Evolutionary conservation across 2,888 invertebrate genomes (phyloP).

Genomic region (Idaea dimidiata): DNA sequence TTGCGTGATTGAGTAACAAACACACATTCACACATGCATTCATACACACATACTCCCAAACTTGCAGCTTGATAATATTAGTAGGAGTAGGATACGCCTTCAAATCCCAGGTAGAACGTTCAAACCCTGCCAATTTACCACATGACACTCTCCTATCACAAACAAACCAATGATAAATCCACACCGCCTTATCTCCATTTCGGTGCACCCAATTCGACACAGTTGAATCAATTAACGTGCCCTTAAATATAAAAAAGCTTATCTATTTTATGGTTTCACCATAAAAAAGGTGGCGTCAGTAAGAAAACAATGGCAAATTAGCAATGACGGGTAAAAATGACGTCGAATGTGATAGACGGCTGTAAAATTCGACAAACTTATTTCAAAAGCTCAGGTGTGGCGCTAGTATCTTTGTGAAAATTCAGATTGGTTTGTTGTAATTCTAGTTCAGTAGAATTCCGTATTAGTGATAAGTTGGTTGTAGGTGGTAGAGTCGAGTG

Average conservation of each 20-base stretch:
- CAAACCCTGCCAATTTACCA: conserved; percentile 7
- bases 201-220: conserved; percentile 20
- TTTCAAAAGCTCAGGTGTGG: neutral
- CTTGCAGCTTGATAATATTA: no score
- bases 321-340: conserved; percentile 78
- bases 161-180: conserved; percentile 47
- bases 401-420: neutral
- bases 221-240: conserved; percentile 70
- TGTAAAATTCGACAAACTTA: conserved; percentile 36
- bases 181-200: conserved; percentile 23
- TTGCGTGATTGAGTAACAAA: no score
- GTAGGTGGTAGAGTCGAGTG: conserved; percentile 27
- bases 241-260: conserved; percentile 60
- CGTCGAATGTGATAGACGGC: conserved; percentile 53
- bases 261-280: conserved; percentile 76
- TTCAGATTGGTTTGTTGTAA: neutral
- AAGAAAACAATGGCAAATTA: conserved; percentile 79
- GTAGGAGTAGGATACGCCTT: no score
- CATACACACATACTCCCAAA: no score
- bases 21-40: no score
- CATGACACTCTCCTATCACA: conserved; percentile 34
- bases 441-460: conserved; percentile 27
- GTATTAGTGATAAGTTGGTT: conserved; percentile 13
- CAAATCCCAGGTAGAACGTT: neutral
- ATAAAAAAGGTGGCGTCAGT: conserved; percentile 75